phyloP scores from a whole-genome alignment of 2,113 vertebrate genomes.

The Ictalurus punctatus region DNA sequence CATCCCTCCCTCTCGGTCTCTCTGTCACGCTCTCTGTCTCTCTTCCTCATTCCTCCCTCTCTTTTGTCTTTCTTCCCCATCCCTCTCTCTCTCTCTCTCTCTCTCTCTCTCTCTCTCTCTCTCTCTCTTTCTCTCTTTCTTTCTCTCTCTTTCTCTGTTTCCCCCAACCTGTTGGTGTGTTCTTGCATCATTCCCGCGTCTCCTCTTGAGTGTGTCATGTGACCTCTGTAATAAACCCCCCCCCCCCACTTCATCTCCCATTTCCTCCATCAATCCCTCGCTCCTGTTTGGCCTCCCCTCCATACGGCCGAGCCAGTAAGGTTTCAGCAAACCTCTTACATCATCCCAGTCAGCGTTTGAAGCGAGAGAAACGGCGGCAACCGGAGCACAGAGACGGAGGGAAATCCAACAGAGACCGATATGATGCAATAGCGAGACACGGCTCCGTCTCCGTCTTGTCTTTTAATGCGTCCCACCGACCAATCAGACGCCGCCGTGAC shows the following conservation, averaged over 20 bases:
- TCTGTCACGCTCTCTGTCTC: too few relatives aligned
- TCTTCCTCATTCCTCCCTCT: too few relatives aligned
- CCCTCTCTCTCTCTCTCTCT: not conserved
- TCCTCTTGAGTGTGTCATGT: not conserved
- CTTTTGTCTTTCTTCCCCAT: not conserved
- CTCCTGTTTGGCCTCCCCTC: slow-evolving; percentile 36
- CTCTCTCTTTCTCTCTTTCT: not conserved
- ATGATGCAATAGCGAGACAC: slow-evolving; percentile 52
- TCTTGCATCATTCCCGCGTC: slow-evolving; percentile 47
- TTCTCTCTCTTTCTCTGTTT: not conserved
- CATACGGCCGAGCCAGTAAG: slow-evolving; percentile 19
- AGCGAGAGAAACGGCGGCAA: slow-evolving; percentile 39
- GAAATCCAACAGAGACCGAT: slow-evolving; percentile 29
- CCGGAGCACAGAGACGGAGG: slow-evolving; percentile 30
- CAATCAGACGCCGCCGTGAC: slow-evolving; percentile 6
- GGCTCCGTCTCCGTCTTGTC: slow-evolving; percentile 1
- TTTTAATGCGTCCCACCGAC: not conserved
- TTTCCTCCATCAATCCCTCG: not conserved
- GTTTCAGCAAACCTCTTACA: not conserved
- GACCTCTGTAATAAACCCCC: slow-evolving; percentile 1
- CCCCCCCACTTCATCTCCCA: not conserved
- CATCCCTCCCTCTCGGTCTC: not conserved
- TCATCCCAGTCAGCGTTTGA: slow-evolving; percentile 30
- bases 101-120: not conserved
- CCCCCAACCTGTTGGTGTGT: slow-evolving; percentile 51